Base-by-base conservation (phyloP, 2,888 invertebrate genomes). In the Amblyjoppa proteus region DNA sequence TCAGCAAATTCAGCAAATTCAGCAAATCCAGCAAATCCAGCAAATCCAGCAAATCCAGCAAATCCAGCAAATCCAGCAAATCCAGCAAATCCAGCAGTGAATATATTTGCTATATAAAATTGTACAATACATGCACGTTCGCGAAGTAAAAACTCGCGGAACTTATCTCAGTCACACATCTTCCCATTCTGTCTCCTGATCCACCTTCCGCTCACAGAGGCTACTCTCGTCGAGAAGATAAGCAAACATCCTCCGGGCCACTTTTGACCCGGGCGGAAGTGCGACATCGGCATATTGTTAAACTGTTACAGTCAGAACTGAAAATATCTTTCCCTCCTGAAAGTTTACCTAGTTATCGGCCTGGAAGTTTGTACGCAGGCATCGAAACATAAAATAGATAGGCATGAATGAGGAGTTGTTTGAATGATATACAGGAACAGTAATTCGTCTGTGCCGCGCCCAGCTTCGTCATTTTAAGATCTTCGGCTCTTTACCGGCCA, bases 241-340 rank as follows among this genome's bases (percentile, higher is more conserved):
- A 84, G 77, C 78, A 81, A 77, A 81, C 51, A 84, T 84, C 74
- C 84, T 78, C 78, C 78, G 38, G 74, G 84, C 78, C 41, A 84
- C 78, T 84, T 84, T 81, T 78, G 77, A 84, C 77, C 69, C 28
- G 81, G 69, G 25, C 51, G 31, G 51, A 70, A 75, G 56, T 28
- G 16, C 28, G 16, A 77, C 28, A 66, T 45, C 31, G 13, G 58
- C 53, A 68, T 16, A 34, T 64, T n/a, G 64, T 64, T 51, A 34
- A 31, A 66, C 45, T 61, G 20, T 13, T 58, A 28, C 13, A 16
- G 11, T 53, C 64, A n/a, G 25, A n/a, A 58, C 25, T 58, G 25
- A 58, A 20, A 58, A 58, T 58, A 58, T 25, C 58, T 58, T 13
- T 11, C 3, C 13, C 45, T 45, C 13, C 13, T 45, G 13, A 45